Evolutionary conservation across 1,140 invertebrate species (phyloP), one percentile per base, ranked within the genome.

Genomic region (Microvelia longipes): DNA sequence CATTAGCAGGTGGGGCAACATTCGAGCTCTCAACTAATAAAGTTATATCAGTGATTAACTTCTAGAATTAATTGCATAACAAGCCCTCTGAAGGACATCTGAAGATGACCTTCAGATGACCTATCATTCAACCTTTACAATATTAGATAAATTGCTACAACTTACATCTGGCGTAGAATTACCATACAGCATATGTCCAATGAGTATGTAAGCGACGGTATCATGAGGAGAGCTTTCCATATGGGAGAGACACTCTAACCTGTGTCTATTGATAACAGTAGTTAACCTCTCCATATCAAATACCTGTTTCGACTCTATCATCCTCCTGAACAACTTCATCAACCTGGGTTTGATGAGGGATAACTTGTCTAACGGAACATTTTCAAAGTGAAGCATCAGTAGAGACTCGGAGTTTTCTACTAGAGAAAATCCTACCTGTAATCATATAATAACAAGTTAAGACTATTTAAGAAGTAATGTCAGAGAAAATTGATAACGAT

Each of bases 101-200:
- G n/a, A n/a, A n/a, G n/a, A n/a, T n/a, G n/a, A n/a, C n/a, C n/a
- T n/a, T n/a, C n/a, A n/a, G n/a, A n/a, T n/a, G n/a, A n/a, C n/a
- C n/a, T n/a, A n/a, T n/a, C n/a, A n/a, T n/a, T n/a, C n/a, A n/a
- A n/a, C n/a, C n/a, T n/a, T n/a, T n/a, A n/a, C n/a, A n/a, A n/a
- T n/a, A n/a, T n/a, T n/a, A n/a, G n/a, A n/a, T n/a, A n/a, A n/a
- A n/a, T n/a, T n/a, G n/a, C n/a, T n/a, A n/a, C n/a, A n/a, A 82
- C 86, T 86, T 80, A 92, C 90, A 79, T 92, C 89, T 73, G 87
- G 79, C 71, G 88, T 83, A 25, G 80, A 85, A 64, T 87, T 83
- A 13, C 92, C 91, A 79, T 93, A 94, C 25, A 96, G 80, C 73
- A 90, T 86, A 78, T 95, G 90, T 0, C 87, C 88, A 76, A 95